A percentile compares a stretch with the other conserved stretches of the same genome.
These are phyloP conservation scores for Thalassophryne amazonica DNA, from an alignment of 2,797 vertebrate genomes.

Conservation along the genomic window DNA sequence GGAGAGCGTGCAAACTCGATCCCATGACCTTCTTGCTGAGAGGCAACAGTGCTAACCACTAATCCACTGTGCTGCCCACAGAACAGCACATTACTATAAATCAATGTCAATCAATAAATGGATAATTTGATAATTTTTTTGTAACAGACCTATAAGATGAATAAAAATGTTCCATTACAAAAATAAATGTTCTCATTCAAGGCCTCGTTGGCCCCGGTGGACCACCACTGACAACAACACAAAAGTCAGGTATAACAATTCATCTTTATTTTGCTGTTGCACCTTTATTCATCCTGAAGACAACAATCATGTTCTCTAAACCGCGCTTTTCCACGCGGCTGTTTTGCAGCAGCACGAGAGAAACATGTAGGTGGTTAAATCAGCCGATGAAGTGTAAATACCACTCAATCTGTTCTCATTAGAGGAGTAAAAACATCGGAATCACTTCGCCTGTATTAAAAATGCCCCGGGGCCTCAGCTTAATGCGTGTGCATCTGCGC, in stretches of 20 bases:
- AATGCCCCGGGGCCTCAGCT: conserved; percentile 65
- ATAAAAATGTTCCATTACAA: no score
- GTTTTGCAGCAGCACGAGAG: conserved; percentile 66
- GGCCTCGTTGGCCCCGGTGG: no score
- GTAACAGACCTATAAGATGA: no score
- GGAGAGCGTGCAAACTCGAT: no score
- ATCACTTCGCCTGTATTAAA: conserved; percentile 73
- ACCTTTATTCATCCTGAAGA: conserved; percentile 44
- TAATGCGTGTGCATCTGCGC: conserved; percentile 31
- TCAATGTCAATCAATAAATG: no score
- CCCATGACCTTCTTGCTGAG: no score
- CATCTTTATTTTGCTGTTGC: conserved; percentile 22
- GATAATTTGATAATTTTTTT: no score
- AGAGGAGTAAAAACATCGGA: conserved; percentile 74
- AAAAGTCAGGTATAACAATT: conserved; percentile 33
- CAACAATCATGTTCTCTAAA: conserved; percentile 54
- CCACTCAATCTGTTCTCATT: conserved; percentile 81
- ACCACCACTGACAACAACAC: no score
- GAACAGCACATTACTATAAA: no score
- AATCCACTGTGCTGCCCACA: no score
- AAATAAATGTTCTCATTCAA: no score
- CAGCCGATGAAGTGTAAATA: conserved; percentile 79
- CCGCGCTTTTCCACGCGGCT: conserved; percentile 67
- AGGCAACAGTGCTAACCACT: no score
- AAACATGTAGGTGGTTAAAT: conserved; percentile 74